Conservation (phyloP, 2,888 invertebrate species). For the Hyppa rectilinea region DNA sequence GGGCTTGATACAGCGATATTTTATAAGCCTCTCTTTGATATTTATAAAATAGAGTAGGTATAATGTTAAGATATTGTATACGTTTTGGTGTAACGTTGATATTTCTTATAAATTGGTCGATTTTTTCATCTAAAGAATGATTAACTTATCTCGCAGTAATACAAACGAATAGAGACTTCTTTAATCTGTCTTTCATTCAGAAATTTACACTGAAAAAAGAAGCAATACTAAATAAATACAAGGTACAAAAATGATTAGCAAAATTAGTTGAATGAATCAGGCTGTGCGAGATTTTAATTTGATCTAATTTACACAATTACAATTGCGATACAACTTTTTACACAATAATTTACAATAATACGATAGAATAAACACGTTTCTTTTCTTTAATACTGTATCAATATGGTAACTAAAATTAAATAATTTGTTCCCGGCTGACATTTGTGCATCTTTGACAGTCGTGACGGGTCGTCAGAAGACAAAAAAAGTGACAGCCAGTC, state of each 20-base stretch:
- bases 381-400: neutral
- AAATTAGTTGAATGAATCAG: neutral
- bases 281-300: neutral
- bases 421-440: no score
- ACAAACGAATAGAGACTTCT: neutral
- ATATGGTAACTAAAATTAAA: no score
- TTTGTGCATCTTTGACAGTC: no score
- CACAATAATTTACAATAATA: no score
- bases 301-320: no score
- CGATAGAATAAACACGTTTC: no score
- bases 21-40: slow-evolving; percentile 28
- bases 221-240: no score
- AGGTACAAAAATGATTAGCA: neutral
- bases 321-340: neutral
- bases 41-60: slow-evolving; percentile 19
- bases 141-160: neutral
- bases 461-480: no score
- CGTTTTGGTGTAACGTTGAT: neutral
- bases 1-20: slow-evolving; percentile 8
- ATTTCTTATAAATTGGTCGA: slow-evolving; percentile 1
- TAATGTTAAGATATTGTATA: slow-evolving; percentile 6
- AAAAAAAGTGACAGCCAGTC: no score
- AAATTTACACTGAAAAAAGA: neutral
- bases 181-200: neutral
- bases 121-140: neutral